A percentile compares a stretch with the other conserved stretches of the same genome.
These are phyloP conservation scores for Scaptomyza pallida DNA, from an alignment of 1,140 invertebrate genomes.

Conservation along the genomic window DNA sequence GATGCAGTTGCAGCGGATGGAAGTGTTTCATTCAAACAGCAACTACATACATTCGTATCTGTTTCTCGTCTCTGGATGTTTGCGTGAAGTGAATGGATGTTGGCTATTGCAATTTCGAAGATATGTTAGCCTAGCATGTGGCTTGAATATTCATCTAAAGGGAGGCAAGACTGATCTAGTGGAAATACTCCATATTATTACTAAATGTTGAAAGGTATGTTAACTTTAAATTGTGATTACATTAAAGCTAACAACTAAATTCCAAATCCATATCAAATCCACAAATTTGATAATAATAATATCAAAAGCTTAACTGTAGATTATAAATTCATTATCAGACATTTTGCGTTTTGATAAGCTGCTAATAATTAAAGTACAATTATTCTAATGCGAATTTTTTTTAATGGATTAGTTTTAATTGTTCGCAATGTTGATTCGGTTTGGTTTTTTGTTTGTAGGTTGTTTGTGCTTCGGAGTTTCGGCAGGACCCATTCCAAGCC, in stretches of 20 bases:
- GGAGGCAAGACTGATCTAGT: too few species aligned
- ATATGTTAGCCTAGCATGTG: slow-evolving; percentile 29
- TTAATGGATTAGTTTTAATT: slow-evolving; percentile 53
- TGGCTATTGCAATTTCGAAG: slow-evolving; percentile 5
- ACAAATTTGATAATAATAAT: too few species aligned
- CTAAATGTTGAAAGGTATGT: too few species aligned
- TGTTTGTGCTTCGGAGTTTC: slow-evolving; percentile 10
- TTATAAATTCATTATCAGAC: neutral
- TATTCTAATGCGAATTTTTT: slow-evolving; percentile 7
- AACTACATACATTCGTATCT: neutral
- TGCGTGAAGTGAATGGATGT: neutral
- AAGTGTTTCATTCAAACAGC: slow-evolving; percentile 38
- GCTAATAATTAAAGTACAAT: slow-evolving; percentile 30
- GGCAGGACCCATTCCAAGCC: slow-evolving; percentile 21
- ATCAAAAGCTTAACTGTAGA: neutral
- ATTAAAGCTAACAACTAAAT: too few species aligned
- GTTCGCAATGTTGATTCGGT: slow-evolving; percentile 16
- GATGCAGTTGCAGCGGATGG: slow-evolving; percentile 36
- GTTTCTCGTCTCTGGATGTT: neutral
- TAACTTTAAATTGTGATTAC: too few species aligned
- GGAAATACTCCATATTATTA: too few species aligned
- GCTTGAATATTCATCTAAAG: slow-evolving; percentile 30
- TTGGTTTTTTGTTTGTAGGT: slow-evolving; percentile 19
- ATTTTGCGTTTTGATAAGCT: slow-evolving; percentile 1
- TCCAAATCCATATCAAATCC: too few species aligned